A percentile compares a stretch with the other conserved stretches of the same genome.
Conservation (phyloP, 2,113 vertebrate genomes). For the Peromyscus maniculatus region DNA sequence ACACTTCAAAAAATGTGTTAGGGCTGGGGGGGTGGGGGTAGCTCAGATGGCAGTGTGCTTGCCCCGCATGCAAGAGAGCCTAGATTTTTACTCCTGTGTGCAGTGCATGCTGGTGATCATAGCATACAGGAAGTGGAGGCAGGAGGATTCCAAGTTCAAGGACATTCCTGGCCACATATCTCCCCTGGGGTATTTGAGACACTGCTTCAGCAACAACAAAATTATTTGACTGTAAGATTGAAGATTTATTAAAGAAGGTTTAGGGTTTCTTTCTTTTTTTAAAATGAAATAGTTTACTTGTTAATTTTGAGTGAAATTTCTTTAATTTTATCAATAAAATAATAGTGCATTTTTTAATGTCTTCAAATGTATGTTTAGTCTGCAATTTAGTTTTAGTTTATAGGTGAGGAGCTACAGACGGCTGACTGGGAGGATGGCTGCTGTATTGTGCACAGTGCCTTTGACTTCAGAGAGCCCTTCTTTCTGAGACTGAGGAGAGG, state of each 20-base stretch:
- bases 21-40: no score
- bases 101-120: no score
- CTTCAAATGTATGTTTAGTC: background rate
- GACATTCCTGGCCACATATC: background rate
- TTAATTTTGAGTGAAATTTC: slow-evolving; percentile 38
- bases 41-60: background rate
- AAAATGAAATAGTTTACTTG: background rate
- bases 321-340: slow-evolving; percentile 46
- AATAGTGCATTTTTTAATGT: slow-evolving; percentile 10
- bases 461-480: background rate
- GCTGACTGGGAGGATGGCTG: background rate
- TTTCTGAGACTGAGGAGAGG: background rate
- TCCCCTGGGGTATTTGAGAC: no score
- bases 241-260: background rate
- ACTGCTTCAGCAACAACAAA: background rate
- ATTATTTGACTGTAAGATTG: background rate
- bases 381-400: background rate
- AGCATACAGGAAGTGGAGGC: no score
- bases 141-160: background rate
- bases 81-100: background rate
- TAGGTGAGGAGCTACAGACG: background rate
- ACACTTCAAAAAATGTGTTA: background rate
- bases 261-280: background rate
- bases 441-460: background rate
- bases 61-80: no score